Percentiles rank a stretch among this genome's conserved stretches.
These are phyloP conservation scores for Trematomus bernacchii DNA, from an alignment of 2,797 vertebrate genomes.

Conservation along the genomic window DNA sequence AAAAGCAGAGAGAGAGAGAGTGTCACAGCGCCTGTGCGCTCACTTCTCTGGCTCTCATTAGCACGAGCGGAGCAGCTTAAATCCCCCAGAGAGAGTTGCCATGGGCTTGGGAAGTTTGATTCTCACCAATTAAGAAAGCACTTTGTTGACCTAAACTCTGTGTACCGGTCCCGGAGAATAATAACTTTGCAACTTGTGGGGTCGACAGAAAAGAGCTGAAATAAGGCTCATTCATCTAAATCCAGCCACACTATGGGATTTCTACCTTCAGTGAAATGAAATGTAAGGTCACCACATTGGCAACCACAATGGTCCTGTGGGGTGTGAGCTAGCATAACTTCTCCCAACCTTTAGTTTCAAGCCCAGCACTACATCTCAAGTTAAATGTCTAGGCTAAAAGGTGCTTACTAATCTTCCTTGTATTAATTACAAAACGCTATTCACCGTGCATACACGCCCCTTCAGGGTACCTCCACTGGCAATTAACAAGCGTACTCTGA, in stretches of 20 bases:
- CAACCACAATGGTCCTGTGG: conserved; percentile 34
- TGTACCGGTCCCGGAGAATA: conserved; percentile 37
- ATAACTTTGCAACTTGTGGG: conserved; percentile 42
- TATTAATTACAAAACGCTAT: conserved; percentile 78
- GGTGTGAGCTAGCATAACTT: conserved; percentile 49
- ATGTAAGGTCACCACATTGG: conserved; percentile 42
- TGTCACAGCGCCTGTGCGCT: conserved; percentile 66
- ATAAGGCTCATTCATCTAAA: conserved; percentile 60
- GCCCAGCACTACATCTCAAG: conserved; percentile 24
- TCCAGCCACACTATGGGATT: conserved; percentile 42
- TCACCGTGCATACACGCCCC: conserved; percentile 20
- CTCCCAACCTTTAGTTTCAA: conserved; percentile 27
- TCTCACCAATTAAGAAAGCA: conserved; percentile 68
- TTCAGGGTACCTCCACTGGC: conserved; percentile 49
- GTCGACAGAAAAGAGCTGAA: conserved; percentile 26
- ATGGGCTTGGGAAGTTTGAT: conserved; percentile 66
- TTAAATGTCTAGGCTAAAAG: conserved; percentile 55
- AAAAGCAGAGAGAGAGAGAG: conserved; percentile 66
- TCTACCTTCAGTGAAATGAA: conserved; percentile 51
- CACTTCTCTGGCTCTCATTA: conserved; percentile 73
- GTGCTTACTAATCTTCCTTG: conserved; percentile 72
- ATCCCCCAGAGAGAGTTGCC: conserved; percentile 56
- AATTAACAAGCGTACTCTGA: conserved; percentile 73
- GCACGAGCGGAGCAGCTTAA: conserved; percentile 53
- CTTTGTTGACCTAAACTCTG: conserved; percentile 69